phyloP scores from a whole-genome alignment of 92 coral and sea anemone genomes.

The Palythoa caribaeorum region DNA sequence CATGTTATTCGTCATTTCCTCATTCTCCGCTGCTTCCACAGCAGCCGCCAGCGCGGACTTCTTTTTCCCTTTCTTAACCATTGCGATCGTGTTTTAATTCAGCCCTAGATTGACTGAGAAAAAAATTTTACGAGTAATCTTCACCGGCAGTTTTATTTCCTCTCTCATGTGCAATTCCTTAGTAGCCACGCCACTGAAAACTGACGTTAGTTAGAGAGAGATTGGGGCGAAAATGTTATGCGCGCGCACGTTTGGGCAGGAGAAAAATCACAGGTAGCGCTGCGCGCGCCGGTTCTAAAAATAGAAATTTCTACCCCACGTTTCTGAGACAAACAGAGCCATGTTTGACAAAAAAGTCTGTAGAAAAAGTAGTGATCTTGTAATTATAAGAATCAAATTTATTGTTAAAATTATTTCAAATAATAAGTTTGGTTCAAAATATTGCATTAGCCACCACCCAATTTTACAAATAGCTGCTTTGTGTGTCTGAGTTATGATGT shows the following conservation, averaged over 20 bases:
- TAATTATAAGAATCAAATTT: too few relatives aligned
- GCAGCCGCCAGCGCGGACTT: slow-evolving; percentile 94
- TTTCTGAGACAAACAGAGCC: too few relatives aligned
- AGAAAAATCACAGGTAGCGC: neutral
- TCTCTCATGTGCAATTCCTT: slow-evolving; percentile 32
- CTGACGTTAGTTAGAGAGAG: neutral
- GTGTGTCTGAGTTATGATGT: too few relatives aligned
- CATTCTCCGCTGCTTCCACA: slow-evolving; percentile 95
- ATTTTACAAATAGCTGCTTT: too few relatives aligned
- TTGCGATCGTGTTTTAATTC: neutral
- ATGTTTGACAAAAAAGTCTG: too few relatives aligned
- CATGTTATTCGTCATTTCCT: slow-evolving; percentile 59
- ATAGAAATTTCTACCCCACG: too few relatives aligned
- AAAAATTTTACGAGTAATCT: neutral
- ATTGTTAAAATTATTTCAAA: too few relatives aligned
- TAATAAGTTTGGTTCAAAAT: too few relatives aligned
- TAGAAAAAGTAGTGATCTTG: too few relatives aligned
- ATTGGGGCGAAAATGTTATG: neutral
- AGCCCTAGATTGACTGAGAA: neutral
- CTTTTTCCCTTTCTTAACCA: slow-evolving; percentile 71
- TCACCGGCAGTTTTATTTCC: slow-evolving; percentile 8
- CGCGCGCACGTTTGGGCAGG: neutral
- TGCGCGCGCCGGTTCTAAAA: too few relatives aligned
- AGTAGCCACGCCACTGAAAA: slow-evolving; percentile 11
- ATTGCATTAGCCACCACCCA: too few relatives aligned